Conservation (phyloP, 2,113 vertebrate species). For the Rynchops niger region DNA sequence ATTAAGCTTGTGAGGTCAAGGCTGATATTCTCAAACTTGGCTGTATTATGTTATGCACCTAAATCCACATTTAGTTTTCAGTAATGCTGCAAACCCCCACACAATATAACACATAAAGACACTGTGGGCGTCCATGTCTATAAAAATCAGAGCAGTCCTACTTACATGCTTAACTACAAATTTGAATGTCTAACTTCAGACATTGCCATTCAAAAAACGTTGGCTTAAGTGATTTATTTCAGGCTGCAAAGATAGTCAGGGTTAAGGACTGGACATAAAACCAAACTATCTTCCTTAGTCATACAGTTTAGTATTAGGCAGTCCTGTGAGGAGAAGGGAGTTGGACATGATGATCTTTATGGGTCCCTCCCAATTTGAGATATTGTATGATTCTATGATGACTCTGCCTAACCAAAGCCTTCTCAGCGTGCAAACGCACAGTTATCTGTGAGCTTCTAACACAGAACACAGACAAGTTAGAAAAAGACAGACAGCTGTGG, state of each 20-base stretch:
- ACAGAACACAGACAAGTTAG: not conserved
- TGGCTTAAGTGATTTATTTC: not conserved
- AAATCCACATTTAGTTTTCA: not conserved
- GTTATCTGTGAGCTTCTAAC: not conserved
- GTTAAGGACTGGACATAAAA: not conserved
- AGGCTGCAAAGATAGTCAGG: not conserved
- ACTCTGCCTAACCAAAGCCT: not conserved
- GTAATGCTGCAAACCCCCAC: not conserved
- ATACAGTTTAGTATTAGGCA: not conserved
- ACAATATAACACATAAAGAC: not conserved
- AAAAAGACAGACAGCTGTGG: not conserved
- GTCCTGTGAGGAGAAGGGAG: not conserved
- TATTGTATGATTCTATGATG: not conserved
- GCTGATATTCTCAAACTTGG: not conserved
- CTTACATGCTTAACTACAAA: not conserved
- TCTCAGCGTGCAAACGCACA: not conserved
- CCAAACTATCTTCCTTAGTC: not conserved
- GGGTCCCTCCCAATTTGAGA: not conserved
- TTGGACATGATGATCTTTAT: not conserved
- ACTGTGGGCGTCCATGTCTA: not conserved
- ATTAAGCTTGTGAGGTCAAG: not conserved
- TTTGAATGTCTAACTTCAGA: not conserved
- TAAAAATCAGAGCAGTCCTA: constrained; percentile 34
- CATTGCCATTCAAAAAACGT: not conserved
- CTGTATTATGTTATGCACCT: not conserved